Evolutionary conservation across 2,888 invertebrate species (phyloP).

Genomic region (Troglohyphantes excavatus): DNA sequence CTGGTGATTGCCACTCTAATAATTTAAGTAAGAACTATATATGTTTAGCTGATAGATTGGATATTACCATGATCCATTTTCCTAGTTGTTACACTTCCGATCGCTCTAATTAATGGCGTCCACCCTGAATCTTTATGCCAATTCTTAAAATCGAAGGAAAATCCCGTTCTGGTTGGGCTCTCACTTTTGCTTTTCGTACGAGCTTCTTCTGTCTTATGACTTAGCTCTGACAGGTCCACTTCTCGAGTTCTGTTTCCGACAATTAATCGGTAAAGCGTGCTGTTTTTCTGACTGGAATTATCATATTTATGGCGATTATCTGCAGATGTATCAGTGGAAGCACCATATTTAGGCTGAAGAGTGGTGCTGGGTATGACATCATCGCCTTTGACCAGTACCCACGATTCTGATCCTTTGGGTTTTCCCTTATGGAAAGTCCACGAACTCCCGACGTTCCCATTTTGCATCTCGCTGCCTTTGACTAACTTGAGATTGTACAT

Average conservation of each 20-base stretch:
- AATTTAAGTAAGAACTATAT: too few relatives aligned
- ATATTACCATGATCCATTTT: neutral
- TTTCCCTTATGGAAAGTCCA: slow-evolving; percentile 42
- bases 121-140: slow-evolving; percentile 42
- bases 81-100: slow-evolving; percentile 50
- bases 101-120: slow-evolving; percentile 48
- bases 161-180: slow-evolving; percentile 3
- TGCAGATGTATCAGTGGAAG: neutral
- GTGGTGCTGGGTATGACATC: neutral
- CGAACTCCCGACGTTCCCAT: slow-evolving; percentile 11
- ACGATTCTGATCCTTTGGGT: slow-evolving; percentile 3
- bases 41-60: neutral
- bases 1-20: too few relatives aligned
- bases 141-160: slow-evolving; percentile 42
- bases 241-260: slow-evolving; percentile 39
- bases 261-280: slow-evolving; percentile 26
- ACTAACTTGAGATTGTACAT: slow-evolving; percentile 56
- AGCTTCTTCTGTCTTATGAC: neutral
- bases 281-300: neutral
- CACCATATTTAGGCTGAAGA: neutral
- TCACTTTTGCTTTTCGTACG: neutral
- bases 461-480: slow-evolving; percentile 13
- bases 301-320: neutral
- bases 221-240: neutral
- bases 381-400: slow-evolving; percentile 38